Percentiles rank a stretch among this genome's conserved stretches.
Conservation (phyloP, 2,797 vertebrate genomes). For the Gallinago stenura region DNA sequence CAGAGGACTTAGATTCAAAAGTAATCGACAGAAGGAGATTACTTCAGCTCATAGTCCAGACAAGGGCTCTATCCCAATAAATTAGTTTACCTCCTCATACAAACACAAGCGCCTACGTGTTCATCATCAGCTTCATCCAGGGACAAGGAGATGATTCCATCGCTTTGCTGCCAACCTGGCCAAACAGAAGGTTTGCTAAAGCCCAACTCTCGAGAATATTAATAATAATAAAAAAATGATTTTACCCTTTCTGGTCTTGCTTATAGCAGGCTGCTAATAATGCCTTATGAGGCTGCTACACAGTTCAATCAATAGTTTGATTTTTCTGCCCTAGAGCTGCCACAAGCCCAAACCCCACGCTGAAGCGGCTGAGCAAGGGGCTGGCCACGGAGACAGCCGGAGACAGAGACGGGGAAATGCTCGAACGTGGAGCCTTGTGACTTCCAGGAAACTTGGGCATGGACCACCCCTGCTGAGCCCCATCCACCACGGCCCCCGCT, state of each 20-base stretch:
- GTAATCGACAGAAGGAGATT: slow-evolving; percentile 23
- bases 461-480: not conserved
- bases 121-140: not conserved
- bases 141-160: not conserved
- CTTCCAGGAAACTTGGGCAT: not conserved
- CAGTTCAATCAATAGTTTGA: slow-evolving; percentile 72
- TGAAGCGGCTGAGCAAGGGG: not conserved
- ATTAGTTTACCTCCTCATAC: not conserved
- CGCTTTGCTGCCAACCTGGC: not conserved
- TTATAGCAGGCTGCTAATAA: slow-evolving; percentile 45
- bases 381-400: not conserved
- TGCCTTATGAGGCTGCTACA: slow-evolving; percentile 41
- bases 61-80: not conserved
- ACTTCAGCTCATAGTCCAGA: not conserved
- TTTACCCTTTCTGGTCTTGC: slow-evolving; percentile 38
- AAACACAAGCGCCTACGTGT: not conserved
- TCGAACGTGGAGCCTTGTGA: not conserved
- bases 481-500: not conserved
- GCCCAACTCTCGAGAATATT: slow-evolving; percentile 18
- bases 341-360: not conserved
- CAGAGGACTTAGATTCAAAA: slow-evolving; percentile 18
- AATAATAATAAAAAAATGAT: not conserved
- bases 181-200: not conserved
- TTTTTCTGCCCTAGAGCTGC: slow-evolving; percentile 62
- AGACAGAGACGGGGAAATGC: not conserved